Base-by-base conservation (phyloP, 35 echinoderm and acorn worm genomes). In the Ptychodera flava region DNA sequence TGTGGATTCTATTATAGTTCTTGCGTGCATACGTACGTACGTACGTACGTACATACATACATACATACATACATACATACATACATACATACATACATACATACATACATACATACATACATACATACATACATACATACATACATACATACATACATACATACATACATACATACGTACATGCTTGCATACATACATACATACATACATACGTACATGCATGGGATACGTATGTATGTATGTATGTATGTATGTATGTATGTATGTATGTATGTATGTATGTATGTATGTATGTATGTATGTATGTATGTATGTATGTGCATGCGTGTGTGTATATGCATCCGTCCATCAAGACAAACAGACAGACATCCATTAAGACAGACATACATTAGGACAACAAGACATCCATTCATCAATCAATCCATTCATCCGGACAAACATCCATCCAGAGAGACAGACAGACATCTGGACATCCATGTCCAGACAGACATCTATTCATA, bases 171-270 rank as follows among this genome's bases (percentile, higher is more conserved):
- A 64, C 22, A 22, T 64, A 64, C 22, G 45, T 64, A 64, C n/a
- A n/a, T n/a, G n/a, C 45, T 64, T 64, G 45, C 45, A 22, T 64
- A 22, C 45, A 22, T 64, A 22, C 45, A 22, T 64, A 22, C 45
- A 22, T 64, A 22, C 45, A 22, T 64, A 22, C 45, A 22, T 64
- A 22, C 45, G 45, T 64, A 22, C 45, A 22, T 64, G n/a, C n/a
- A n/a, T n/a, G n/a, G n/a, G n/a, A n/a, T n/a, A 22, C 45, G 45
- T 64, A 64, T 64, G 45, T 64, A 64, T 64, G 45, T 64, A 64
- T 64, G 45, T 64, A 64, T 64, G 45, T 64, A 64, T 64, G 45
- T 64, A 64, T 64, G 45, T 64, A 64, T 64, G 45, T 64, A 64
- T 64, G 45, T 64, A 64, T 64, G 45, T 64, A 64, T 64, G 45